Percentiles rank a stretch among this genome's conserved stretches.
Conservation (phyloP, 37 sponge, comb jelly and placozoan genomes). For the Haliclona indistincta region DNA sequence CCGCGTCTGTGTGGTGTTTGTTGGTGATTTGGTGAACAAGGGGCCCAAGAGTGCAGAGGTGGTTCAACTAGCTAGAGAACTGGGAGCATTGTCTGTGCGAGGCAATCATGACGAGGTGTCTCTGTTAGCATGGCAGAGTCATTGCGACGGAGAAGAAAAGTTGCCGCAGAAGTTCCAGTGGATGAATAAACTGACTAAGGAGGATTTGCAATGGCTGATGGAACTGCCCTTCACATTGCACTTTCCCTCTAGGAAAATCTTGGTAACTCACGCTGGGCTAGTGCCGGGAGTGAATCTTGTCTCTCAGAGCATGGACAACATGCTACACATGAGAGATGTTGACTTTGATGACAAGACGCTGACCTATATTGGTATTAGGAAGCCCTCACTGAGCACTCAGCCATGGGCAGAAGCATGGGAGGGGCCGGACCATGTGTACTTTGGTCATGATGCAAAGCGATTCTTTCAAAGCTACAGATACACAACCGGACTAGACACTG, state of each 20-base stretch:
- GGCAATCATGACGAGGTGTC: conserved; percentile 87
- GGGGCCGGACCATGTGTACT: conserved; percentile 83
- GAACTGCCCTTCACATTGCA: conserved; percentile 66
- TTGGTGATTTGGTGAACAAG: conserved; percentile 85
- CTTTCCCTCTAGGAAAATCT: conserved; percentile 53
- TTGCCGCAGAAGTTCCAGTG: conserved; percentile 51
- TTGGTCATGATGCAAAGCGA: conserved; percentile 82
- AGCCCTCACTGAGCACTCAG: not conserved
- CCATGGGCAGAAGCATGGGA: conserved; percentile 75
- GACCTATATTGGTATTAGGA: conserved; percentile 5
- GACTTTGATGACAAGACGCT: not conserved
- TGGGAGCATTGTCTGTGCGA: conserved; percentile 62
- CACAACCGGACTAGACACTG: conserved; percentile 87
- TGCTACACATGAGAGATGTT: conserved; percentile 67
- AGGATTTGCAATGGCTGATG: conserved; percentile 65
- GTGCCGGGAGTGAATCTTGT: conserved; percentile 55
- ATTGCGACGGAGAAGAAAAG: not conserved
- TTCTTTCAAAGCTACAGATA: conserved; percentile 41
- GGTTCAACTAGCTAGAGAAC: conserved; percentile 38
- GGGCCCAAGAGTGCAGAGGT: conserved; percentile 77
- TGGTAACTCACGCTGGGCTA: conserved; percentile 80
- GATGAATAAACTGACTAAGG: conserved; percentile 57
- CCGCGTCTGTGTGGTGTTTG: conserved; percentile 59
- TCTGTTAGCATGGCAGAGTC: conserved; percentile 49
- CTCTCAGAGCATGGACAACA: conserved; percentile 33